Evolutionary conservation across 2,797 vertebrate genomes (phyloP), one percentile per base, ranked within the genome.

Genomic region (Aratinga solstitialis): DNA sequence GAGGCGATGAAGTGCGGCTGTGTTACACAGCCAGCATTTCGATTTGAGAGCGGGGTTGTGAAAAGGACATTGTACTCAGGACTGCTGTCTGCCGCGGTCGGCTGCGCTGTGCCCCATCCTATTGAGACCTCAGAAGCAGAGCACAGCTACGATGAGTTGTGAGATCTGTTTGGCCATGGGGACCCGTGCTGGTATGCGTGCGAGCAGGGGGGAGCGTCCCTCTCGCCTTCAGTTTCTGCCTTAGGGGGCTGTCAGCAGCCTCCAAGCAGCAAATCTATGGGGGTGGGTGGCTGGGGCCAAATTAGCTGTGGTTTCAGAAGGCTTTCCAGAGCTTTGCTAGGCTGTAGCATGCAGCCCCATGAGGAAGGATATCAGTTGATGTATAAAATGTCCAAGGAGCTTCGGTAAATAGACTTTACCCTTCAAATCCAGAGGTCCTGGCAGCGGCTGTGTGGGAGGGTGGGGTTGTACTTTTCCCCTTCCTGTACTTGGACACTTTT

Each of bases 381-480:
- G 93, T 83, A 90, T 89, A 69, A 95, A 94, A 92, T 84, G 88
- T 87, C 84, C 82, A 91, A 78, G 86, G 94, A 95, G 69, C 83
- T 89, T 92, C 21, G 18, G 77, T 93, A 89, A 84, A 90, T 94
- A 91, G 90, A 82, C 94, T 96, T 95, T 95, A 89, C 83, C 81
- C 88, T 95, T 87, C 90, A 89, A 83, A 92, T 93, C 79, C 93
- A 95, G 88, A 93, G 92, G 74, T 95, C 88, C 81, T 94, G 94
- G 95, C 96, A 94, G 78, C 71, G 32, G 90, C 81, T 94, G 84
- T 74, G 69, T 68, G 11, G 93, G 91, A 94, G 87, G 94, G 93
- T 94, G 96, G 94, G 92, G 96, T 93, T 96, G 96, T 96, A 94
- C 96, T 97, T 95, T 97, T 92, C 90, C 92, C 94, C 94, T 96